Base-by-base conservation (phyloP, 2,113 vertebrate genomes). In the Oncorhynchus kisutch region DNA sequence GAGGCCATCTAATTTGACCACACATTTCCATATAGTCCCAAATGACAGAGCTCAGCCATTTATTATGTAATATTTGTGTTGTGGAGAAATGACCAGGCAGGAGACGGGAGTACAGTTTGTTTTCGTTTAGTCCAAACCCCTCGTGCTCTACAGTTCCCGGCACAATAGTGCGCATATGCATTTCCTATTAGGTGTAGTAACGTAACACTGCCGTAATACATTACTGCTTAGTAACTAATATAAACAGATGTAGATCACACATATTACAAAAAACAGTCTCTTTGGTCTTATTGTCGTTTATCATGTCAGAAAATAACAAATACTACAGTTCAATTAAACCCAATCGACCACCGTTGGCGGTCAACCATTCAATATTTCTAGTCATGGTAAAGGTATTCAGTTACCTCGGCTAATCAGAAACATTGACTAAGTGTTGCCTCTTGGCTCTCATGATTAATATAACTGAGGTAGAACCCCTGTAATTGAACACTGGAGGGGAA, bases 241-340 rank as follows among this genome's bases (percentile, higher is more conserved):
- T 34, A 34, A 34, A 34, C 31, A 34, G 31, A 34, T 34, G 5
- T 34, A 34, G 31, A 34, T 34, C 31, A 6, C 31, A 6, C 5
- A 34, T 34, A 34, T 5, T 34, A 34, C 31, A 71, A 84, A 76
- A 78, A 71, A 75, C 49, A 83, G 16, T 5, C 1, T 20, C 16
- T 2, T n/a, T 29, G 16, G 5, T 16, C 34, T 16, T 20, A 22
- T 16, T 2, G 64, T 49, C 39, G n/a, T 74, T 75, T 12, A 79
- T 75, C 67, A 57, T 57, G 4, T 75, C 48, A 69, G 24, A 72
- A 7, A 57, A 29, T 24, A 20, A 29, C 54, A 67, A 67, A 12
- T 31, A 29, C 54, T 6, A 71, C 25, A 59, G 13, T 57, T 25
- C n/a, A 71, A 57, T 57, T 14, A 57, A 59, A 71, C n/a, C 66